These are phyloP conservation scores for Drosophila repleta DNA, from an alignment of 1,140 invertebrate species.

Conservation along the genomic window DNA sequence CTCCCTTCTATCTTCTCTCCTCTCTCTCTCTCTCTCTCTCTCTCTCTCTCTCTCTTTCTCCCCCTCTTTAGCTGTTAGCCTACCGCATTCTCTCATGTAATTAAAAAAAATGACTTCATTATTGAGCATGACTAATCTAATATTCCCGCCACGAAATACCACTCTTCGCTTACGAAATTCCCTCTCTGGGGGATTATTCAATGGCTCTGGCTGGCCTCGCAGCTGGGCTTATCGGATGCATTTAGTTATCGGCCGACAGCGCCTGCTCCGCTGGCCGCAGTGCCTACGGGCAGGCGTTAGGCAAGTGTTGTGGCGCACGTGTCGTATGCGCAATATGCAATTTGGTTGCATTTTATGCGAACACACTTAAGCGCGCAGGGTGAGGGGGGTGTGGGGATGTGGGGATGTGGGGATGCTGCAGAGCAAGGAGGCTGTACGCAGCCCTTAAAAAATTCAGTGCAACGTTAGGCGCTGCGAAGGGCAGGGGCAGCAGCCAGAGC, in stretches of 20 bases:
- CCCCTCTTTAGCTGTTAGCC: too few relatives aligned
- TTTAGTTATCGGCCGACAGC: background rate
- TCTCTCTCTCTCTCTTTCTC: too few relatives aligned
- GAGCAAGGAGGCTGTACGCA: background rate
- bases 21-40: too few relatives aligned
- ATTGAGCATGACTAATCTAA: too few relatives aligned
- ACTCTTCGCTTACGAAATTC: too few relatives aligned
- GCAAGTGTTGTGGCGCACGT: slow-evolving; percentile 26
- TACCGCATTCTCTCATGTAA: too few relatives aligned
- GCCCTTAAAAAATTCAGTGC: slow-evolving; percentile 19
- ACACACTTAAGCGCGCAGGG: slow-evolving; percentile 32
- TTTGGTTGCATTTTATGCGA: slow-evolving; percentile 48
- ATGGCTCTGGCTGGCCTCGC: too few relatives aligned
- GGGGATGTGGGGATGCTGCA: background rate
- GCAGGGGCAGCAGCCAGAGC: background rate
- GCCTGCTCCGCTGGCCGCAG: background rate
- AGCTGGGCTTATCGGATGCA: background rate
- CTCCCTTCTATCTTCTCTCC: too few relatives aligned
- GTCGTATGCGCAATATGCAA: slow-evolving; percentile 53
- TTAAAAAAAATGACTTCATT: too few relatives aligned
- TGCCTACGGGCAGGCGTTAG: background rate
- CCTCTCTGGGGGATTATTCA: too few relatives aligned
- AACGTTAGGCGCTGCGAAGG: slow-evolving; percentile 1
- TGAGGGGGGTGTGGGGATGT: too few relatives aligned
- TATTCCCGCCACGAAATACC: too few relatives aligned